Percentiles rank a stretch among this genome's conserved stretches.
Conservation (phyloP, 2,797 vertebrate species). For the Notamacropus eugenii region DNA sequence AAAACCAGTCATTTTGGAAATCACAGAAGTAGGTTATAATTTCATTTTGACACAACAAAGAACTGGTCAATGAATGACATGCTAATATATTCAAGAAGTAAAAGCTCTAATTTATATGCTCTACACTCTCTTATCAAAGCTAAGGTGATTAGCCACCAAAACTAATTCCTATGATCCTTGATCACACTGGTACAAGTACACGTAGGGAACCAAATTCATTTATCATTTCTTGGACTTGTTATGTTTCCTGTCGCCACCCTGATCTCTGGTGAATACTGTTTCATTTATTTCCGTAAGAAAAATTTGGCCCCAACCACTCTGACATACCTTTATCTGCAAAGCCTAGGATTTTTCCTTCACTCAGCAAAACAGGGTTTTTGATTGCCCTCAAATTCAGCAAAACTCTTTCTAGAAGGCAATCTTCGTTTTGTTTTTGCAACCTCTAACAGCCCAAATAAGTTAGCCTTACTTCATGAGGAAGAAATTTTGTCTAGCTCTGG, state of each 20-base stretch:
- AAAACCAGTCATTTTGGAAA: neutral
- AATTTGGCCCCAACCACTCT: neutral
- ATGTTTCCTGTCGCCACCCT: neutral
- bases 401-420: neutral
- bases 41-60: neutral
- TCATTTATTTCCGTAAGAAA: neutral
- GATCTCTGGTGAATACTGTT: neutral
- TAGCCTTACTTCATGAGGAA: neutral
- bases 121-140: neutral
- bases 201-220: neutral
- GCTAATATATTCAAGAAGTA: neutral
- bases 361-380: neutral
- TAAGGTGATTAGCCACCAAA: neutral
- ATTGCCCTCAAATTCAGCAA: neutral
- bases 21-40: neutral
- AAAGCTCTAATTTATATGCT: neutral
- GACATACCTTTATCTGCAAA: neutral
- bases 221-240: neutral
- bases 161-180: neutral
- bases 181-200: neutral
- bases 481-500: neutral
- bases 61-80: neutral
- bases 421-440: neutral
- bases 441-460: neutral
- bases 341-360: neutral